A percentile compares a stretch with the other conserved stretches of the same genome.
phyloP scores from a whole-genome alignment of 2,888 invertebrate genomes.

The Hoplodrina ambigua region DNA sequence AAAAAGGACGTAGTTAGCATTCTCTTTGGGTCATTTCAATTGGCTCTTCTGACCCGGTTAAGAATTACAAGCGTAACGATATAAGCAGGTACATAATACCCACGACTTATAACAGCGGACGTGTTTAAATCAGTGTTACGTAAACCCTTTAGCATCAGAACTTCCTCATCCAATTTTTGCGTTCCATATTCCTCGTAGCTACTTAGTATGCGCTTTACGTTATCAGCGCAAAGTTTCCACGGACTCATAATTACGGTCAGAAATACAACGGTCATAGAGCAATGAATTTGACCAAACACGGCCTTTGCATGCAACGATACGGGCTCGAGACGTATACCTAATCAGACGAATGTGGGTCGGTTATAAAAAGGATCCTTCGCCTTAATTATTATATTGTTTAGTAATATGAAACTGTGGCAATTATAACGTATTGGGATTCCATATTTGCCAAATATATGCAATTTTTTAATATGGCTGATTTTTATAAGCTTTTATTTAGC shows the following conservation, averaged over 20 bases:
- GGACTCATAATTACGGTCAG: slow-evolving; percentile 65
- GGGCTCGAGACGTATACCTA: slow-evolving; percentile 21
- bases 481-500: no score
- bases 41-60: background rate
- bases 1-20: no score
- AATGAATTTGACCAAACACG: slow-evolving; percentile 72
- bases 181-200: slow-evolving; percentile 43
- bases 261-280: slow-evolving; percentile 64
- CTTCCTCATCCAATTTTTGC: slow-evolving; percentile 54
- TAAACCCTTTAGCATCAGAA: slow-evolving; percentile 16
- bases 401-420: background rate
- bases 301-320: slow-evolving; percentile 77
- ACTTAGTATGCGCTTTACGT: slow-evolving; percentile 60
- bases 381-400: background rate
- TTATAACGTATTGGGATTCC: background rate
- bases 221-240: slow-evolving; percentile 58
- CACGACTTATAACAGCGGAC: background rate
- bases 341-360: slow-evolving; percentile 31
- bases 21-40: background rate
- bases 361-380: background rate
- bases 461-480: no score
- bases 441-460: no score
- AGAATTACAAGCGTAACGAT: background rate
- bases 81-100: background rate
- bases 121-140: slow-evolving; percentile 1